These are phyloP conservation scores for Antheraea assamensis DNA, from an alignment of 2,888 invertebrate genomes.

Conservation along the genomic window DNA sequence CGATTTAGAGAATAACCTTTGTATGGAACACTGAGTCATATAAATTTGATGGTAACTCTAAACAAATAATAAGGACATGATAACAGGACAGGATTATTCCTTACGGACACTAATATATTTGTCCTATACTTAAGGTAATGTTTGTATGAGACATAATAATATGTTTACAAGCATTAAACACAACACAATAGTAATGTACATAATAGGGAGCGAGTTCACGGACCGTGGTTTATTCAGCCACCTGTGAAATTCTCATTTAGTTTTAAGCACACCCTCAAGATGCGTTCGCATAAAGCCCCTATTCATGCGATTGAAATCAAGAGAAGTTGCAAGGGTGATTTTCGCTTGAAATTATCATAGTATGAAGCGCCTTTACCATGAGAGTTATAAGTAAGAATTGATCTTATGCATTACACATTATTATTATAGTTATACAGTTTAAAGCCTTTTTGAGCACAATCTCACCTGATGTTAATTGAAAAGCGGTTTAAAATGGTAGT, in stretches of 20 bases:
- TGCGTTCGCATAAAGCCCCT: not conserved
- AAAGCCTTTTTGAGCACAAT: too few relatives aligned
- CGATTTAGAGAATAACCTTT: not conserved
- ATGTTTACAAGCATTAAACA: not conserved
- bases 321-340: not conserved
- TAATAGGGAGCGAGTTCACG: not conserved
- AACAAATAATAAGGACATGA: too few relatives aligned
- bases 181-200: not conserved
- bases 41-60: too few relatives aligned
- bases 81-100: not conserved
- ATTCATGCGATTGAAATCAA: not conserved
- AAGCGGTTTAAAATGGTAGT: too few relatives aligned
- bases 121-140: not conserved
- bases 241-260: slow-evolving; percentile 14
- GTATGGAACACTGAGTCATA: not conserved
- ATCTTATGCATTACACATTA: too few relatives aligned
- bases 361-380: not conserved
- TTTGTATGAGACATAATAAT: not conserved
- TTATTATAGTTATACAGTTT: too few relatives aligned
- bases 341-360: not conserved
- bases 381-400: too few relatives aligned
- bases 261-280: slow-evolving; percentile 10
- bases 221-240: slow-evolving; percentile 4
- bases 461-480: too few relatives aligned
- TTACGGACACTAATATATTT: not conserved